Base-by-base conservation (phyloP, 2,797 vertebrate genomes). In the Periparus ater region DNA sequence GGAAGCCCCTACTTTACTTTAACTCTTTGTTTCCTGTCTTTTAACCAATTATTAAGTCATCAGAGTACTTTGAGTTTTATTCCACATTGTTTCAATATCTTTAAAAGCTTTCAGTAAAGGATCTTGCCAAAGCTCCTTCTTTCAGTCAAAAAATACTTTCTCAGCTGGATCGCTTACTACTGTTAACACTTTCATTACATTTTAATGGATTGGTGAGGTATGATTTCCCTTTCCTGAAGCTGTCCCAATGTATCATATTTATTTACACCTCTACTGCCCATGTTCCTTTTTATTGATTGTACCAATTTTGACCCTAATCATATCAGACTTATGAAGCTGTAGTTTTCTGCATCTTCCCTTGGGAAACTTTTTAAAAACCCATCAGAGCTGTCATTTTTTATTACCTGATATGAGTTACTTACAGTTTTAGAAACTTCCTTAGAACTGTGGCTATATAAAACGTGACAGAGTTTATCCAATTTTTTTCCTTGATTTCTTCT, bases 361-460 rank as follows among this genome's bases (percentile, higher is more conserved):
- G 58, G 73, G 74, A 78, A 94, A 81, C 29, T 51, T 79, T 50
- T 36, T 1, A 70, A 88, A 89, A 95, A 88, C 55, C 47, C 22
- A 55, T 45, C n/a, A 11, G 20, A 88, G 27, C 19, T 78, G 55
- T 55, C 26, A 88, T 86, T 94, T 95, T 94, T 84, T 50, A 66
- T 88, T 88, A 63, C 36, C 63, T 78, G 44, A 55, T 90, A 84
- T 2, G 8, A 86, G 38, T 81, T 86, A 73, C 61, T 34, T 82
- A 17, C 78, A 58, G 55, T 91, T 92, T 81, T 58, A 86, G 62
- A 86, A 93, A 73, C 73, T 93, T 93, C 62, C 72, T 93, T 88
- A 91, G 77, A 86, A 17, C 40, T 60, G 16, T 38, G 40, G 45
- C 55, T 89, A n/a, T 48, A 84, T 86, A 82, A 91, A 96, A 88